Evolutionary conservation across 1,140 invertebrate genomes (phyloP), one percentile per base, ranked within the genome.

Genomic region (Fopius arisanus): DNA sequence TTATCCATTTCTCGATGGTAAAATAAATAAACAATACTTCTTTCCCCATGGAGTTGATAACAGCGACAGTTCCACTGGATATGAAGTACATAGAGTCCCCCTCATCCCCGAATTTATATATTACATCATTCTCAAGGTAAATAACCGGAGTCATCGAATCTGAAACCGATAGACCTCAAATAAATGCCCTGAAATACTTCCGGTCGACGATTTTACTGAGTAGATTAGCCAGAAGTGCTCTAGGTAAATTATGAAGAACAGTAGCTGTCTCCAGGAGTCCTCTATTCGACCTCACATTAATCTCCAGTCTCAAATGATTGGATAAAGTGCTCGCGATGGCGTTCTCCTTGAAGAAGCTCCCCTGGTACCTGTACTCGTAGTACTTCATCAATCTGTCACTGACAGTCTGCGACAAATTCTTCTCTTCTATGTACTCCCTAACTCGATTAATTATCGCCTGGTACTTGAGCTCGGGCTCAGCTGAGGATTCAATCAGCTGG

Each of bases 81-180:
- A 91, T 87, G 65, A 91, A 91, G 76, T 89, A 91, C 90, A 91
- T 90, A 72, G 86, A 89, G n/a, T 90, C 86, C 6, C 88, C 89
- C 43, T 84, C 77, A 7, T 83, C 81, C 0, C 84, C 85, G 1
- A 86, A 87, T 75, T 87, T 86, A 16, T 88, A 85, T 68, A 91
- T 89, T 12, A 86, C 19, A 40, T 86, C 85, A 29, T 80, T 72
- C 19, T 79, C 54, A 3, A 84, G 71, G 75, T 82, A 84, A 73
- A 86, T 79, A 0, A 80, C 75, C 5, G 70, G 76, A 54, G 75
- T 81, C 23, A 84, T 48, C 19, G 70, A 72, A 21, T 68, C 82
- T 85, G 51, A 66, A 72, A 74, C 59, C 23, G 21, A 51, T 16
- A n/a, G 43, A 48, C 14, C 10, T 19, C 43, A 2, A 10, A 40